Evolutionary conservation across 2,888 invertebrate species (phyloP).

Genomic region (Drosophila seclusa): DNA sequence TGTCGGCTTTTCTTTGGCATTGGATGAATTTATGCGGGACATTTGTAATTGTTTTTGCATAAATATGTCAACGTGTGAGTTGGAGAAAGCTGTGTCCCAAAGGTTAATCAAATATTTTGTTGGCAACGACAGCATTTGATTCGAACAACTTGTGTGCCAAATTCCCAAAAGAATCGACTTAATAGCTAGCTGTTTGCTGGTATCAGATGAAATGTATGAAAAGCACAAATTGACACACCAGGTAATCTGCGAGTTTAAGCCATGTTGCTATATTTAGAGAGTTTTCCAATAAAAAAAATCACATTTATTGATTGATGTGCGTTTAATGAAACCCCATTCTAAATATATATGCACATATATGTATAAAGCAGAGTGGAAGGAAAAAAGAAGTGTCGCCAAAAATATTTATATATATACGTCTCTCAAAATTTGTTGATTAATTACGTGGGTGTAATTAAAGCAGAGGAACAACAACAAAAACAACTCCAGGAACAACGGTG

Average conservation of each 20-base stretch:
- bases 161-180: background rate
- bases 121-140: conserved; percentile 17
- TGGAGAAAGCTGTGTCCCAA: background rate
- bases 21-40: conserved; percentile 50
- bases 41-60: conserved; percentile 48
- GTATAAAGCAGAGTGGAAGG: background rate
- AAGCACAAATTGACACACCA: background rate
- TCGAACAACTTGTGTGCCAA: conserved; percentile 3
- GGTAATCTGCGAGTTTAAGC: background rate
- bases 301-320: conserved; percentile 4
- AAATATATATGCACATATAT: background rate
- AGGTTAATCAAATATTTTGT: conserved; percentile 25
- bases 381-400: background rate
- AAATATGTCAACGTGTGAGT: conserved; percentile 1
- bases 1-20: conserved; percentile 44
- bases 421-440: conserved; percentile 65
- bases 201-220: background rate
- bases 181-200: background rate
- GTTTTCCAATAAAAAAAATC: background rate
- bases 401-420: conserved; percentile 1
- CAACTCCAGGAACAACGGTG: conserved; percentile 32
- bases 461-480: conserved; percentile 24
- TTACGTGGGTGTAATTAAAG: conserved; percentile 71
- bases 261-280: background rate
- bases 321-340: background rate